Conservation (phyloP, 1,140 invertebrate species). For the Ridgeia piscesae region DNA sequence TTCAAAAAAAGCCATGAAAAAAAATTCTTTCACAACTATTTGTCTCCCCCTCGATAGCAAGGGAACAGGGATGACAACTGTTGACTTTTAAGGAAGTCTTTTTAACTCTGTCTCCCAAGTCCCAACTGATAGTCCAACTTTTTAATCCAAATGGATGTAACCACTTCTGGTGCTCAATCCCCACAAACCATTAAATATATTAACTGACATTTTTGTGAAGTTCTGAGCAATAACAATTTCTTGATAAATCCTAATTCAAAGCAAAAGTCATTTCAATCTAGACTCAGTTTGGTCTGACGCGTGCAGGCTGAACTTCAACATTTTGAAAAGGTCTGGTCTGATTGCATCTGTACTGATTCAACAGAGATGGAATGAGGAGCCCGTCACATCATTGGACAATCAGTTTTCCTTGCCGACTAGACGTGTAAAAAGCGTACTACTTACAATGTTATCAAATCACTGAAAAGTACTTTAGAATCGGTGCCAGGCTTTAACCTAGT, state of each 20-base stretch:
- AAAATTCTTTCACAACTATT: too few species aligned
- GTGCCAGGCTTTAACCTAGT: neutral
- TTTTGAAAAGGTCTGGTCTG: neutral
- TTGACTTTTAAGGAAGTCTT: too few species aligned
- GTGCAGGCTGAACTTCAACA: neutral
- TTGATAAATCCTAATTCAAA: neutral
- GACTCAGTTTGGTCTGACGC: neutral
- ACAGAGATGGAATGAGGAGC: neutral
- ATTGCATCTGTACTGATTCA: neutral
- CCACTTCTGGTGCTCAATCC: neutral
- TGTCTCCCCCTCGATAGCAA: too few species aligned
- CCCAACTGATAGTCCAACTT: too few species aligned
- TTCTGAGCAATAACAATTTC: neutral
- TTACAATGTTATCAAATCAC: neutral
- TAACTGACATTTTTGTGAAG: neutral
- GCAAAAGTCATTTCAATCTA: neutral
- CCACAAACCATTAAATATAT: neutral
- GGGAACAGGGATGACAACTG: too few species aligned
- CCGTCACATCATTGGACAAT: neutral
- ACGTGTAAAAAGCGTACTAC: neutral
- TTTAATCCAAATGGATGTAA: neutral
- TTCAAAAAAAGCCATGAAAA: too few species aligned
- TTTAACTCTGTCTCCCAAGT: too few species aligned
- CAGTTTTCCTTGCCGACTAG: neutral
- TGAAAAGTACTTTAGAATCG: neutral